Conservation (phyloP, 2,888 invertebrate genomes). For the Philereme vetulata region DNA sequence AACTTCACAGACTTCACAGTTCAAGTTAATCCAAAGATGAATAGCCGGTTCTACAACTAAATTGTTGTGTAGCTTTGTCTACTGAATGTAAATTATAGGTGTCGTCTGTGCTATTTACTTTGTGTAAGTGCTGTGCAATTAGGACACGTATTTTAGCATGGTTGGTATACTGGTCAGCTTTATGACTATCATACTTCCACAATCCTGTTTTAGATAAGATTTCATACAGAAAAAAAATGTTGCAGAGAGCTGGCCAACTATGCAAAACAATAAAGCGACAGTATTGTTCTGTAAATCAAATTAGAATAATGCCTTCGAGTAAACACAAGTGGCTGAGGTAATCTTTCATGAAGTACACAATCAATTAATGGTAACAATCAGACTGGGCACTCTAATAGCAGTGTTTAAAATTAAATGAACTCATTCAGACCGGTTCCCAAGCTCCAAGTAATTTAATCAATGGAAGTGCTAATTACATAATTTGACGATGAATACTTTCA, state of each 20-base stretch:
- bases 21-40: slow-evolving; percentile 32
- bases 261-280: neutral
- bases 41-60: slow-evolving; percentile 24
- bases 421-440: slow-evolving; percentile 12
- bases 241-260: neutral
- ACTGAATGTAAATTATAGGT: slow-evolving; percentile 22
- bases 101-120: slow-evolving; percentile 13
- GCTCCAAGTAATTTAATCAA: slow-evolving; percentile 26
- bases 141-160: slow-evolving; percentile 9
- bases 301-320: neutral
- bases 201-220: slow-evolving; percentile 9
- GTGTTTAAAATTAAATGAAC: slow-evolving; percentile 1
- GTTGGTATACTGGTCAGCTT: slow-evolving; percentile 10
- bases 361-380: neutral
- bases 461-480: slow-evolving; percentile 31
- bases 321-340: neutral
- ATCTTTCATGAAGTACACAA: neutral
- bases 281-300: neutral
- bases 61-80: slow-evolving; percentile 26
- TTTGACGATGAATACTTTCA: slow-evolving; percentile 28
- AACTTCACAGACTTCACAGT: slow-evolving; percentile 45
- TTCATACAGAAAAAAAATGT: neutral
- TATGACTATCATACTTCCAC: neutral
- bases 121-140: slow-evolving; percentile 10
- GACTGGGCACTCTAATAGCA: neutral